A percentile compares a stretch with the other conserved stretches of the same genome.
Conservation (phyloP, 1,140 invertebrate genomes). For the Himalopsyche phryganea region DNA sequence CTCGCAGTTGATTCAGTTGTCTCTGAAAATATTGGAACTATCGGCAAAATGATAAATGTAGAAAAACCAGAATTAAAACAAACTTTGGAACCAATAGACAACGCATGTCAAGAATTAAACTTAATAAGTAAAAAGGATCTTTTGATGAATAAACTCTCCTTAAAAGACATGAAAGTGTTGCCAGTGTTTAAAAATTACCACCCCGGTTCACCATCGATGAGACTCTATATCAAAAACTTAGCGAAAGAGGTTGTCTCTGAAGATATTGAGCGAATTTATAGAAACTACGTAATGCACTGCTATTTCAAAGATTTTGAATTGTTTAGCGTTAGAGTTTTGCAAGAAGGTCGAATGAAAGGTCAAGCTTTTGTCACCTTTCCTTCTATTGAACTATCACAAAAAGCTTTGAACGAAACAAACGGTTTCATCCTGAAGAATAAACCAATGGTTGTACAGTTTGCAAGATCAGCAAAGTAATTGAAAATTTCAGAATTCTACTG, state of each 20-base stretch:
- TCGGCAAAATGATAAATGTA: slow-evolving; percentile 45
- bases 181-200: slow-evolving; percentile 87
- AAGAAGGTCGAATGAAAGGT: slow-evolving; percentile 93
- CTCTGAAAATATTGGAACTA: slow-evolving; percentile 39
- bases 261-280: slow-evolving; percentile 79
- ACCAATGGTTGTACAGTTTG: slow-evolving; percentile 89
- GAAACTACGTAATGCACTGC: slow-evolving; percentile 56
- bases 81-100: not conserved
- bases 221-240: slow-evolving; percentile 92
- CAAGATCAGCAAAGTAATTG: slow-evolving; percentile 57
- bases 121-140: slow-evolving; percentile 67
- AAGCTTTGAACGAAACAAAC: slow-evolving; percentile 82
- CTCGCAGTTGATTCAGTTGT: slow-evolving; percentile 32
- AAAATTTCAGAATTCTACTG: slow-evolving; percentile 21
- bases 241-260: slow-evolving; percentile 71
- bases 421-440: slow-evolving; percentile 84
- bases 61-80: too few species aligned
- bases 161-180: slow-evolving; percentile 70
- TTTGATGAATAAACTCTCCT: slow-evolving; percentile 64
- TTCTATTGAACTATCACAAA: slow-evolving; percentile 64
- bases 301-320: slow-evolving; percentile 51
- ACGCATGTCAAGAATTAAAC: slow-evolving; percentile 1
- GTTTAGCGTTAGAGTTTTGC: slow-evolving; percentile 88
- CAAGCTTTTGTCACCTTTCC: slow-evolving; percentile 87
- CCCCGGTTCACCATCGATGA: slow-evolving; percentile 72